Evolutionary conservation across 2,797 vertebrate genomes (phyloP).

Genomic region (Siniperca obscura): DNA sequence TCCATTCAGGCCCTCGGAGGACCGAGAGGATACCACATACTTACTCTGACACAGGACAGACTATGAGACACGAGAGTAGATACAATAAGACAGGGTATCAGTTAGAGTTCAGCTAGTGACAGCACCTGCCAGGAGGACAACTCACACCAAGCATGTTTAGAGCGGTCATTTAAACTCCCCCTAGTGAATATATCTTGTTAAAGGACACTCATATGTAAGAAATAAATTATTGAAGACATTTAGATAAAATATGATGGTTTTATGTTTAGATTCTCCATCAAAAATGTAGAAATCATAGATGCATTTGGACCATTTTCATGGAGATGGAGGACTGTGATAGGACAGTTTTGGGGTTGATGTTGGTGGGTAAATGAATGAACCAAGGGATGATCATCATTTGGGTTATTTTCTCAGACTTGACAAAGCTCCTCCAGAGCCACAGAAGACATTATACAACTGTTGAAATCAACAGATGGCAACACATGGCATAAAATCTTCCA

Average conservation of each 20-base stretch:
- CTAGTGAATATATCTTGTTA: background rate
- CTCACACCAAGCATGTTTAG: constrained; percentile 1
- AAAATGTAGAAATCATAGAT: background rate
- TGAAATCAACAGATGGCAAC: too few species aligned
- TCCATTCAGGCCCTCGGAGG: constrained; percentile 54
- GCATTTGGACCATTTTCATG: background rate
- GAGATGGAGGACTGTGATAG: background rate
- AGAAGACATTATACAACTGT: too few species aligned
- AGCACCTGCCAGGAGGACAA: constrained; percentile 13
- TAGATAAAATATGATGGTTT: background rate
- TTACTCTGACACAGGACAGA: constrained; percentile 52
- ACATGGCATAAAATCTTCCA: background rate
- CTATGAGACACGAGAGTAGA: constrained; percentile 30
- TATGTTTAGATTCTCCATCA: background rate
- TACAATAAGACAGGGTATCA: constrained; percentile 40
- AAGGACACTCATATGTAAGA: background rate
- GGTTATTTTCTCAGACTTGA: too few species aligned
- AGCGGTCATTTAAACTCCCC: background rate
- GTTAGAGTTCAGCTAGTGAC: constrained; percentile 36
- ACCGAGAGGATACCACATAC: constrained; percentile 53
- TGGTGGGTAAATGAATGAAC: background rate
- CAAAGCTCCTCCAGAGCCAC: too few species aligned
- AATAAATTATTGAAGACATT: too few species aligned
- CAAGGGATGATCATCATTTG: background rate
- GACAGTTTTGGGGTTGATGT: constrained; percentile 1